Evolutionary conservation across 2,888 invertebrate genomes (phyloP).

Genomic region (Clistopyga incitator): DNA sequence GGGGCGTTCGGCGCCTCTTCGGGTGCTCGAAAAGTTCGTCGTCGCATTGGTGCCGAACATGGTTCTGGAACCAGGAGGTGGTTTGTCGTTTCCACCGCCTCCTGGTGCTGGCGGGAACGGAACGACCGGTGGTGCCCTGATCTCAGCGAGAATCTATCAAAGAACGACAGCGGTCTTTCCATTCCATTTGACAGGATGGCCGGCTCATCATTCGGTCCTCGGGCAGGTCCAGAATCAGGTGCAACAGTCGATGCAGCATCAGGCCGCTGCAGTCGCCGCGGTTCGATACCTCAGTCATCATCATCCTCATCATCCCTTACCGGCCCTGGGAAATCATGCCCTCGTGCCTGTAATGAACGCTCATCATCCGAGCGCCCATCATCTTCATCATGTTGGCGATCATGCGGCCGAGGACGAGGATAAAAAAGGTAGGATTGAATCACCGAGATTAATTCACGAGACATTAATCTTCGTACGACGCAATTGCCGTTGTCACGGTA

Average conservation of each 20-base stretch:
- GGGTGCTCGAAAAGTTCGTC: constrained; percentile 55
- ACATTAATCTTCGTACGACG: not conserved
- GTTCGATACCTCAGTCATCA: constrained; percentile 81
- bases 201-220: constrained; percentile 82
- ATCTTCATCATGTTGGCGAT: constrained; percentile 79
- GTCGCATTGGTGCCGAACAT: constrained; percentile 83
- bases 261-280: constrained; percentile 80
- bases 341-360: constrained; percentile 79
- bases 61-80: constrained; percentile 84
- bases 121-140: constrained; percentile 78
- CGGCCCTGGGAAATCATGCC: constrained; percentile 80
- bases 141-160: constrained; percentile 81
- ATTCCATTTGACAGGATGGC: constrained; percentile 82
- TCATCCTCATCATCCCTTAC: constrained; percentile 82
- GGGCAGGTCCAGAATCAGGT: constrained; percentile 82
- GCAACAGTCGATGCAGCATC: constrained; percentile 82
- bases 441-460: not conserved
- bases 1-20: constrained; percentile 48
- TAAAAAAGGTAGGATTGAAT: constrained; percentile 80
- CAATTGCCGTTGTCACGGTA: not conserved
- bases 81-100: constrained; percentile 83
- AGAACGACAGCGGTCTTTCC: constrained; percentile 82
- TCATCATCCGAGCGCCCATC: constrained; percentile 80
- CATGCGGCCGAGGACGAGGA: constrained; percentile 81
- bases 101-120: constrained; percentile 81